Evolutionary conservation across 2,888 invertebrate genomes (phyloP).

Genomic region (Clivina fossor): DNA sequence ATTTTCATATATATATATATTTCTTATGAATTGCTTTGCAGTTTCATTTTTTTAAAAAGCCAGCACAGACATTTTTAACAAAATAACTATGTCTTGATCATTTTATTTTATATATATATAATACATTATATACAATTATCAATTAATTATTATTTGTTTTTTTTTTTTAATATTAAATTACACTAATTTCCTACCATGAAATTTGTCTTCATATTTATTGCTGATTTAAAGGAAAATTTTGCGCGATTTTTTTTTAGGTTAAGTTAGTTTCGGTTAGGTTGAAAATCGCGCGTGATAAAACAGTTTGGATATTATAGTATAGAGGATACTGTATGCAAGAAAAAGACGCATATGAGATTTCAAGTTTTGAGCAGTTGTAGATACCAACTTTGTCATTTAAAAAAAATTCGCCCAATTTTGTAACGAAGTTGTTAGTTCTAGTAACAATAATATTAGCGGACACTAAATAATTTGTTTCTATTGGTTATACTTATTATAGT

Average conservation of each 20-base stretch:
- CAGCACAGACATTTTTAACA: slow-evolving; percentile 30
- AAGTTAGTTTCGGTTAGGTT: slow-evolving; percentile 2
- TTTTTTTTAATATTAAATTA: slow-evolving; percentile 30
- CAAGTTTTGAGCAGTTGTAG: too few relatives aligned
- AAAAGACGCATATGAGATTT: too few relatives aligned
- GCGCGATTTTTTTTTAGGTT: slow-evolving; percentile 13
- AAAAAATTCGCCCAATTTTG: too few relatives aligned
- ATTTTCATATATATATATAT: slow-evolving; percentile 19
- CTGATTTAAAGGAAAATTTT: slow-evolving; percentile 39
- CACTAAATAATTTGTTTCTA: too few relatives aligned
- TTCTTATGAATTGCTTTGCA: slow-evolving; percentile 24
- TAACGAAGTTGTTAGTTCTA: neutral
- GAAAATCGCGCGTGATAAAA: slow-evolving; percentile 1
- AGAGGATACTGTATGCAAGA: too few relatives aligned
- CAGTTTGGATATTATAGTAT: too few relatives aligned
- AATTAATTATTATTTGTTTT: slow-evolving; percentile 35
- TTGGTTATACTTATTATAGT: too few relatives aligned
- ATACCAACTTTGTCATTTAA: too few relatives aligned
- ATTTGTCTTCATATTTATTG: slow-evolving; percentile 39
- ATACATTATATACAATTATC: slow-evolving; percentile 36
- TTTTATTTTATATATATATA: slow-evolving; percentile 33
- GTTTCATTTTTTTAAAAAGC: slow-evolving; percentile 16
- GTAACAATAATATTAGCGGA: too few relatives aligned
- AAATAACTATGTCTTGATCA: slow-evolving; percentile 31
- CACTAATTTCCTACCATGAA: slow-evolving; percentile 35